Evolutionary conservation across 2,888 invertebrate genomes (phyloP).

Genomic region (Drosophila emarginata): DNA sequence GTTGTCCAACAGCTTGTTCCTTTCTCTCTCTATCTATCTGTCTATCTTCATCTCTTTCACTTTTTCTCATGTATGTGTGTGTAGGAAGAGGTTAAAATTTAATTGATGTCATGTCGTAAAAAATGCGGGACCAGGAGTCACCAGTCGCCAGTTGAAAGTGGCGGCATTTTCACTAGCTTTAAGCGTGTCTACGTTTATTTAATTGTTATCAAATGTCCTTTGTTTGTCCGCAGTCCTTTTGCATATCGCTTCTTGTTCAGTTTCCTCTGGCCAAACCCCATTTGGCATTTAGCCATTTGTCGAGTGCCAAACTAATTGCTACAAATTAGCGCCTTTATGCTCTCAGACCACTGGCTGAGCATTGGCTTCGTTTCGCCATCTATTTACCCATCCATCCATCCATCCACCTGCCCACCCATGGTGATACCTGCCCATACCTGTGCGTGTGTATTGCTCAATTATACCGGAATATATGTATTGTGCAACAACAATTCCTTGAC

Average conservation of each 20-base stretch:
- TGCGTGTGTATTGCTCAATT: conserved; percentile 59
- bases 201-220: conserved; percentile 68
- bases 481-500: conserved; percentile 36
- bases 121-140: conserved; percentile 44
- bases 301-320: conserved; percentile 63
- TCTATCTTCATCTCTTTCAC: background rate
- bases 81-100: conserved; percentile 62
- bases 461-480: conserved; percentile 39
- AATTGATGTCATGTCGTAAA: conserved; percentile 79
- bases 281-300: conserved; percentile 26
- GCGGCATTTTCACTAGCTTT: conserved; percentile 34
- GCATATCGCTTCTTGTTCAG: conserved; percentile 17
- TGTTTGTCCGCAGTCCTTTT: conserved; percentile 14
- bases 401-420: background rate
- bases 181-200: conserved; percentile 52
- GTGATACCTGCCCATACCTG: conserved; percentile 47
- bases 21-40: background rate
- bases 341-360: conserved; percentile 31
- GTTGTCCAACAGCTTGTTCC: conserved; percentile 39
- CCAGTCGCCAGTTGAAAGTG: background rate
- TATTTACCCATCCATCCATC: background rate
- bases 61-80: conserved; percentile 4
- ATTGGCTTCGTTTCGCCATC: conserved; percentile 10
- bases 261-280: conserved; percentile 18
- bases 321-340: conserved; percentile 75